Evolutionary conservation across 2,113 vertebrate genomes (phyloP).

Genomic region (Thinocorus orbignyianus): DNA sequence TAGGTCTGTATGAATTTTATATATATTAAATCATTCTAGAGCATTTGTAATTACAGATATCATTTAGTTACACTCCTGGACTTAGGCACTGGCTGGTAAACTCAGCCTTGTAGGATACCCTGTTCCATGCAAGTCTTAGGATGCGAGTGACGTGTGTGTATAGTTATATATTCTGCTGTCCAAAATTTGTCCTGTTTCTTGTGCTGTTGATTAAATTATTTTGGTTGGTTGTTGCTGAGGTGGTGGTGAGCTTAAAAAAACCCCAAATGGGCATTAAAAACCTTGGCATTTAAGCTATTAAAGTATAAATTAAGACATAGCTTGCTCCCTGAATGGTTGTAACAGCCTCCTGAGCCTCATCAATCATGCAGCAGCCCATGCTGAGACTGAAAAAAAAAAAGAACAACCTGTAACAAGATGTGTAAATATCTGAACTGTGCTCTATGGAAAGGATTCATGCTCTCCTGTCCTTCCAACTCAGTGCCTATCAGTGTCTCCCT

Average conservation of each 20-base stretch:
- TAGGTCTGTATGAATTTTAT: neutral
- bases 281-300: slow-evolving; percentile 17
- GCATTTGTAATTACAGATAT: neutral
- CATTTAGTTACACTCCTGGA: neutral
- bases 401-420: neutral
- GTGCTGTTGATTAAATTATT: neutral
- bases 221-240: neutral
- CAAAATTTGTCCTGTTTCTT: neutral
- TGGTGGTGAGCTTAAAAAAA: neutral
- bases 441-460: neutral
- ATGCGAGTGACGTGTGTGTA: accelerated
- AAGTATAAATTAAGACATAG: slow-evolving; percentile 30
- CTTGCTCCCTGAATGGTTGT: neutral
- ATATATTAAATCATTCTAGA: neutral
- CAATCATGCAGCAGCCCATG: neutral
- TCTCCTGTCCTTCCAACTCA: neutral
- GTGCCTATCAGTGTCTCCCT: accelerated
- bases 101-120: accelerated
- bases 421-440: neutral
- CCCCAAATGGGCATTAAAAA: neutral
- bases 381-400: neutral
- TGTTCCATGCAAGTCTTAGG: neutral
- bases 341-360: slow-evolving; percentile 20
- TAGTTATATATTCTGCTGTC: neutral
- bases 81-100: neutral